These are phyloP conservation scores for Otis tarda DNA, from an alignment of 2,113 vertebrate genomes.

Conservation along the genomic window DNA sequence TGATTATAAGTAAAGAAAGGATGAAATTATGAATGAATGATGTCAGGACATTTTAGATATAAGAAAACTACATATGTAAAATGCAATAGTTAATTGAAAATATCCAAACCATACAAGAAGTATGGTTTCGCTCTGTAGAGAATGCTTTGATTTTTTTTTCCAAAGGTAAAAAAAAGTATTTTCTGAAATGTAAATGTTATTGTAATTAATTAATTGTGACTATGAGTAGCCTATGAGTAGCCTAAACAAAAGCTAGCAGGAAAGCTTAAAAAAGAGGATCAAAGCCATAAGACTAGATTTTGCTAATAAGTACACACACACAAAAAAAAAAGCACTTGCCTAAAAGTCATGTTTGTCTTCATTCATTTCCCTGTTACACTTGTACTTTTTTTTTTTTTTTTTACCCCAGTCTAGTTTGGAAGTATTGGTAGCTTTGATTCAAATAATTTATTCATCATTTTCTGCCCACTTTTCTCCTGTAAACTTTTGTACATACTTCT, in stretches of 20 bases:
- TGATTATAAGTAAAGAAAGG: neutral
- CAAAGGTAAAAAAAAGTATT: neutral
- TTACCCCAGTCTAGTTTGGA: neutral
- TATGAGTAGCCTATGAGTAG: neutral
- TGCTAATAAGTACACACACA: neutral
- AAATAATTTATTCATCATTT: neutral
- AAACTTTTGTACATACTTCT: neutral
- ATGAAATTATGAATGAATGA: neutral
- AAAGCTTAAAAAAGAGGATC: neutral
- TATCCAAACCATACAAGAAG: neutral
- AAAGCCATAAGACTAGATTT: neutral
- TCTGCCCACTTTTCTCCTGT: neutral
- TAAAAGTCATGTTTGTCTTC: neutral
- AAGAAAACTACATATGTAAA: neutral
- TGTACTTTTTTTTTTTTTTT: too few species aligned
- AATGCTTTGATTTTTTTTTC: neutral
- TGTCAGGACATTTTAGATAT: neutral
- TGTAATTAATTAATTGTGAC: neutral
- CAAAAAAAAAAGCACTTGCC: neutral
- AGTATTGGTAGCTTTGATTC: neutral
- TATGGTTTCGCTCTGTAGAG: neutral
- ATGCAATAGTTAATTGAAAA: neutral
- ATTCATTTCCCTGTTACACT: neutral
- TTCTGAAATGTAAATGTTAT: neutral
- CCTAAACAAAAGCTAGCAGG: neutral